A percentile compares a stretch with the other conserved stretches of the same genome.
Evolutionary conservation across 2,797 vertebrate genomes (phyloP).

Genomic region (Neomorphus geoffroyi): DNA sequence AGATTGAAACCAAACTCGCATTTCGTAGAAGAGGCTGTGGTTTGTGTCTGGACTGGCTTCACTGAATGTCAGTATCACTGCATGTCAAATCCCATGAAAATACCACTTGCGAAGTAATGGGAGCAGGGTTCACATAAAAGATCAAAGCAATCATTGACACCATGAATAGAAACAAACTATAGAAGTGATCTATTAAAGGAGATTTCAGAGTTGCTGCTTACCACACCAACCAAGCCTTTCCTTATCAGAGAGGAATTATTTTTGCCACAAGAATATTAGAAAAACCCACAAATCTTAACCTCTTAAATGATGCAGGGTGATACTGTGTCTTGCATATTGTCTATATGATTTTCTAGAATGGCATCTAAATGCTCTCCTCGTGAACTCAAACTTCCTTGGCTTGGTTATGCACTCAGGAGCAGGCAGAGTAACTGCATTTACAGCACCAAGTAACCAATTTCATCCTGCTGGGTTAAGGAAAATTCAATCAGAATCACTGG

Average conservation of each 20-base stretch:
- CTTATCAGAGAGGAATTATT: too few relatives aligned
- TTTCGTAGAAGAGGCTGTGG: slow-evolving; percentile 39
- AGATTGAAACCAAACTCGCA: background rate
- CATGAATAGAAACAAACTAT: accelerated
- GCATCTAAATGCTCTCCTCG: accelerated
- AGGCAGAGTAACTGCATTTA: background rate
- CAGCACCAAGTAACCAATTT: background rate
- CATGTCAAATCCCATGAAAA: background rate
- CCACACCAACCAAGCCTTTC: background rate
- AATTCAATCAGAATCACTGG: too few relatives aligned
- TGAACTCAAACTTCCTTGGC: background rate
- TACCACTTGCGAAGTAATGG: accelerated
- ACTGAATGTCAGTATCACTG: background rate
- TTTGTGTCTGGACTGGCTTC: background rate
- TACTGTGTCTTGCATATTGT: accelerated
- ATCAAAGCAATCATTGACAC: background rate
- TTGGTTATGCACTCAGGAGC: background rate
- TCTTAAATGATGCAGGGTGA: accelerated
- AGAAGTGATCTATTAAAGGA: accelerated
- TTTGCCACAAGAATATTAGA: background rate
- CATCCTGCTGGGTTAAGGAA: background rate
- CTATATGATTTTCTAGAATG: accelerated
- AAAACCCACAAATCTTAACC: accelerated
- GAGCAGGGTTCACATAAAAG: background rate
- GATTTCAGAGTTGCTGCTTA: background rate